Percentiles rank a stretch among this genome's conserved stretches.
Evolutionary conservation across 2,797 vertebrate species (phyloP).

Genomic region (Anniella stebbinsi): DNA sequence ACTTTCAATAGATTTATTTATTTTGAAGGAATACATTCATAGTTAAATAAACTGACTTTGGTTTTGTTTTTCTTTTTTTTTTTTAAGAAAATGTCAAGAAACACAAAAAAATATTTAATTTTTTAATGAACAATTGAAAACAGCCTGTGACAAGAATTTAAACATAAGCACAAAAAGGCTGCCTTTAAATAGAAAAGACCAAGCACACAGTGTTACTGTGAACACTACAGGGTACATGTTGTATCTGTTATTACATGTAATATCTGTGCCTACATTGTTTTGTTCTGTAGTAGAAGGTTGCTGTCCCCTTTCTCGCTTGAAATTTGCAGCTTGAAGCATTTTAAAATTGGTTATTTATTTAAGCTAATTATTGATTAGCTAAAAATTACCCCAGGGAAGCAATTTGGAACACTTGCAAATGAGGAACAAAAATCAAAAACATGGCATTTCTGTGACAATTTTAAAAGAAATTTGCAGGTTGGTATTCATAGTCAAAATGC

Average conservation of each 20-base stretch:
- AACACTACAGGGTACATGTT: not conserved
- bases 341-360: slow-evolving; percentile 21
- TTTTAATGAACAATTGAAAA: not conserved
- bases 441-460: not conserved
- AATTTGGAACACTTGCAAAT: not conserved
- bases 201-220: not conserved
- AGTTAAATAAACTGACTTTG: not conserved
- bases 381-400: not conserved
- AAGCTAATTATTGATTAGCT: slow-evolving; percentile 22
- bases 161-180: not conserved
- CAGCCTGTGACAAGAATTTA: not conserved
- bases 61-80: not conserved
- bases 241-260: not conserved
- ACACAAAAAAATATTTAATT: not conserved
- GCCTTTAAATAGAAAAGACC: not conserved
- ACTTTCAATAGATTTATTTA: not conserved
- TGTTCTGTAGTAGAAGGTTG: not conserved
- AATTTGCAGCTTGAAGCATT: not conserved
- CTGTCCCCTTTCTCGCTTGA: not conserved
- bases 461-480: not conserved
- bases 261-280: not conserved
- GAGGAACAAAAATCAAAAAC: not conserved
- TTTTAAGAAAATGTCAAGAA: not conserved
- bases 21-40: not conserved
- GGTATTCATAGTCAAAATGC: not conserved